Evolutionary conservation across 2,888 invertebrate genomes (phyloP).

Genomic region (Siphlonurus alternatus): DNA sequence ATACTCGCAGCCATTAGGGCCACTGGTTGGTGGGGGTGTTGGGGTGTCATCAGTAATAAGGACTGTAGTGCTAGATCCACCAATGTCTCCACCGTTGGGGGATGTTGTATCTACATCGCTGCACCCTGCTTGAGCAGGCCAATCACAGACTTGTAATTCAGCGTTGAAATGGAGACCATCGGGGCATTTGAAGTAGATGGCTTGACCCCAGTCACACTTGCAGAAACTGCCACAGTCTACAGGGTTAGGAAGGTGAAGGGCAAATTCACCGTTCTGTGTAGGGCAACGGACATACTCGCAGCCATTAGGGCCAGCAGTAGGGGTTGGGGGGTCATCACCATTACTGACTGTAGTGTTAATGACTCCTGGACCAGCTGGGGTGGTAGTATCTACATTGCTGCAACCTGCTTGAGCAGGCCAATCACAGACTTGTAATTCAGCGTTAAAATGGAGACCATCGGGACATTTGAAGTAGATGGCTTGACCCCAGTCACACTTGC

Average conservation of each 20-base stretch:
- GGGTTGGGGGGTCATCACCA: background rate
- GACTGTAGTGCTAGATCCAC: background rate
- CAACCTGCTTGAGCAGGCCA: slow-evolving; percentile 6
- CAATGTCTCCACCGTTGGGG: background rate
- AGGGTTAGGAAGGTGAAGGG: slow-evolving; percentile 8
- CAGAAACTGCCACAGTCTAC: slow-evolving; percentile 9
- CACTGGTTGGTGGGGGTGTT: background rate
- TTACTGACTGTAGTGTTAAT: background rate
- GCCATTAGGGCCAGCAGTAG: background rate
- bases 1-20: too few species aligned
- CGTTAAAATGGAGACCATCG: slow-evolving; percentile 11
- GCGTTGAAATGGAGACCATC: slow-evolving; percentile 11
- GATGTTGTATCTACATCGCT: background rate
- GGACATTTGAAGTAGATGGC: slow-evolving; percentile 5
- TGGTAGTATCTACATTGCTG: background rate
- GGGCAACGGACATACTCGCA: slow-evolving; percentile 7
- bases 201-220: slow-evolving; percentile 8
- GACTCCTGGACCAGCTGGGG: background rate
- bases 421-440: slow-evolving; percentile 9
- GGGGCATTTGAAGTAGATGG: slow-evolving; percentile 4
- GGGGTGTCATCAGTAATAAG: too few species aligned
- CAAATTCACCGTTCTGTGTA: background rate
- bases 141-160: slow-evolving; percentile 9
- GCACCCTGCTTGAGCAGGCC: slow-evolving; percentile 4
- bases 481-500: slow-evolving; percentile 8